These are phyloP conservation scores for Grammomys surdaster DNA, from an alignment of 2,113 vertebrate species.

Conservation along the genomic window DNA sequence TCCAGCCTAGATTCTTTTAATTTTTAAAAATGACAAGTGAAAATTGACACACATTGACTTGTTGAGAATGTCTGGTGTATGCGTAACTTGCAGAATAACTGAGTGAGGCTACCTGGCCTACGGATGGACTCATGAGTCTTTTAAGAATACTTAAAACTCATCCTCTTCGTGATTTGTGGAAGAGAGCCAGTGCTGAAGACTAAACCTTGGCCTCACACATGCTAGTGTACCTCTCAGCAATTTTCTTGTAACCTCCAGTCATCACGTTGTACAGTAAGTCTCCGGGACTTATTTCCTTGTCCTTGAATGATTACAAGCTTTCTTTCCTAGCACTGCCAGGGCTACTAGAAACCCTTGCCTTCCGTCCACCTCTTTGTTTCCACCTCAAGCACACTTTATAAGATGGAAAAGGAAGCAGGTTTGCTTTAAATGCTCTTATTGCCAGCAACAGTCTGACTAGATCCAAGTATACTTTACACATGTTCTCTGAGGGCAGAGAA, in stretches of 20 bases:
- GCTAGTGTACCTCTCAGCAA: background rate
- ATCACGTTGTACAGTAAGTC: background rate
- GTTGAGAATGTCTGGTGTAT: background rate
- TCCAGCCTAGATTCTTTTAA: background rate
- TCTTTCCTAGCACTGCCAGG: background rate
- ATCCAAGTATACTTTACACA: background rate
- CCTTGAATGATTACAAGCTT: conserved; percentile 51
- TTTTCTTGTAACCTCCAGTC: background rate
- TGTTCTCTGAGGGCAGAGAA: background rate
- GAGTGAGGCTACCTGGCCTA: background rate
- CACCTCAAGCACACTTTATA: background rate
- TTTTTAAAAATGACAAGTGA: background rate
- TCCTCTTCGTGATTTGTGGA: background rate
- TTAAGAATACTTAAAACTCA: background rate
- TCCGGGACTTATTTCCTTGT: background rate
- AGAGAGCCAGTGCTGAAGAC: background rate
- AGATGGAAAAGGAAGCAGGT: conserved; percentile 16
- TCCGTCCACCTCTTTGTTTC: background rate
- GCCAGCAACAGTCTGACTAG: background rate
- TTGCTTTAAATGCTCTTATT: conserved; percentile 9
- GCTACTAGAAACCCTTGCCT: background rate
- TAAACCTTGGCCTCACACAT: background rate
- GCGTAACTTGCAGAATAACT: background rate
- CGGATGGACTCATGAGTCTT: background rate
- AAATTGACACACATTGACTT: background rate